These are phyloP conservation scores for Phyllotis vaccarum DNA, from an alignment of 2,797 vertebrate genomes.

Conservation along the genomic window DNA sequence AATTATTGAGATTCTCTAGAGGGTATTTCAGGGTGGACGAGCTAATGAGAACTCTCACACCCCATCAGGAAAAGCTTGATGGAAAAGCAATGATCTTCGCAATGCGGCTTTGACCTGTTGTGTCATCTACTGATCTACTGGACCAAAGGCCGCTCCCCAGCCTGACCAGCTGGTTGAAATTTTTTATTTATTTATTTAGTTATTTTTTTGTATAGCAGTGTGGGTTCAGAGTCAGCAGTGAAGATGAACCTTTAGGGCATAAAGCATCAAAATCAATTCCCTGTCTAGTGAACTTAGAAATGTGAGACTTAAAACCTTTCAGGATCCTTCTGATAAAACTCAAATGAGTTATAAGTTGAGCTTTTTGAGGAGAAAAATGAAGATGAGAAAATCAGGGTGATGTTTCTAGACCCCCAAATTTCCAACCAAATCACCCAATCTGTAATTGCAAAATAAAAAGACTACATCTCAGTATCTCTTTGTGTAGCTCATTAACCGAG, in stretches of 20 bases:
- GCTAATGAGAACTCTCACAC: conserved; percentile 77
- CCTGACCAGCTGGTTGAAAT: too few relatives aligned
- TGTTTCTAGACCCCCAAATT: conserved; percentile 83
- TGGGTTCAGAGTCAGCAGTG: neutral
- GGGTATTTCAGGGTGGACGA: conserved; percentile 80
- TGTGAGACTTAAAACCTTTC: conserved; percentile 41
- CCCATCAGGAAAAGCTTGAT: conserved; percentile 72
- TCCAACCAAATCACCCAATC: conserved; percentile 84
- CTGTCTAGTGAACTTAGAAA: conserved; percentile 22
- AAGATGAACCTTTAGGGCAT: conserved; percentile 4
- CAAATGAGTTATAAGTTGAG: conserved; percentile 56
- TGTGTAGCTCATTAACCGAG: conserved; percentile 88
- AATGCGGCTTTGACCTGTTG: conserved; percentile 63
- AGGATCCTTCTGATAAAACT: conserved; percentile 70
- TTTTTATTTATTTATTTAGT: neutral
- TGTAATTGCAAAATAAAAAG: conserved; percentile 86
- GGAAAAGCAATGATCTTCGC: conserved; percentile 70
- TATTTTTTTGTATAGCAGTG: neutral
- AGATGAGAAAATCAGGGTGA: conserved; percentile 64
- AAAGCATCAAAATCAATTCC: conserved; percentile 26
- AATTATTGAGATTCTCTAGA: conserved; percentile 76
- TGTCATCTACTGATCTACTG: conserved; percentile 54
- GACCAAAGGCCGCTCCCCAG: conserved; percentile 55
- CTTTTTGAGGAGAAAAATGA: conserved; percentile 61
- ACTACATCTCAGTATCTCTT: conserved; percentile 87